Percentiles rank a stretch among this genome's conserved stretches.
Evolutionary conservation across 2,888 invertebrate species (phyloP).

Genomic region (Papilio elwesi): DNA sequence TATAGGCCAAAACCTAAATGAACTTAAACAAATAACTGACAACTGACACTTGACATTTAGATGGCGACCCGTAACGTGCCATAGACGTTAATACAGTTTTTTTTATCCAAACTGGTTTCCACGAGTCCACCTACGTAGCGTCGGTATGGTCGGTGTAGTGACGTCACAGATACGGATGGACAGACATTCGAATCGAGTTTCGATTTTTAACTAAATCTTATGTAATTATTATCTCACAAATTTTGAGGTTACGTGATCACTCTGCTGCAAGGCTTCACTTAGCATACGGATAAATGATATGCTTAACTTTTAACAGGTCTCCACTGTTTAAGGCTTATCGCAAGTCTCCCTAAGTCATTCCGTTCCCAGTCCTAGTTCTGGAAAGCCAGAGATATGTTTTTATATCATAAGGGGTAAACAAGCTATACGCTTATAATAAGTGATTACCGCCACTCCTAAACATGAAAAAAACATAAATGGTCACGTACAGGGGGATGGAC

Average conservation of each 20-base stretch:
- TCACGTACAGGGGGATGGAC: too few relatives aligned
- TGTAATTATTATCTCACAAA: not conserved
- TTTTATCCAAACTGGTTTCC: constrained; percentile 27
- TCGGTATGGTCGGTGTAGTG: not conserved
- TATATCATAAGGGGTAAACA: too few relatives aligned
- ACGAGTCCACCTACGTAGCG: constrained; percentile 23
- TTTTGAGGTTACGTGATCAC: constrained; percentile 1
- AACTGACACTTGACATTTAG: constrained; percentile 6
- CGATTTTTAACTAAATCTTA: constrained; percentile 18
- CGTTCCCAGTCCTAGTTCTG: too few relatives aligned
- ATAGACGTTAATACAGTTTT: constrained; percentile 30
- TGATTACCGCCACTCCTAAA: too few relatives aligned
- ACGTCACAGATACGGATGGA: not conserved
- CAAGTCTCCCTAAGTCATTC: too few relatives aligned
- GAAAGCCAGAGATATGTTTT: too few relatives aligned
- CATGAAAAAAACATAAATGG: too few relatives aligned
- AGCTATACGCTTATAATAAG: too few relatives aligned
- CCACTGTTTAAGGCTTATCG: too few relatives aligned
- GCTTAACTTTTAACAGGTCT: too few relatives aligned
- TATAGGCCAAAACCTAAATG: not conserved
- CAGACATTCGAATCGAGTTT: constrained; percentile 13
- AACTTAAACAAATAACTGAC: not conserved
- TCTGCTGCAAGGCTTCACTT: too few relatives aligned
- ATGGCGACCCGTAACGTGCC: constrained; percentile 12
- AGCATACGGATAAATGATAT: not conserved